Base-by-base conservation (phyloP, 2,113 vertebrate genomes). In the Halichoerus grypus region DNA sequence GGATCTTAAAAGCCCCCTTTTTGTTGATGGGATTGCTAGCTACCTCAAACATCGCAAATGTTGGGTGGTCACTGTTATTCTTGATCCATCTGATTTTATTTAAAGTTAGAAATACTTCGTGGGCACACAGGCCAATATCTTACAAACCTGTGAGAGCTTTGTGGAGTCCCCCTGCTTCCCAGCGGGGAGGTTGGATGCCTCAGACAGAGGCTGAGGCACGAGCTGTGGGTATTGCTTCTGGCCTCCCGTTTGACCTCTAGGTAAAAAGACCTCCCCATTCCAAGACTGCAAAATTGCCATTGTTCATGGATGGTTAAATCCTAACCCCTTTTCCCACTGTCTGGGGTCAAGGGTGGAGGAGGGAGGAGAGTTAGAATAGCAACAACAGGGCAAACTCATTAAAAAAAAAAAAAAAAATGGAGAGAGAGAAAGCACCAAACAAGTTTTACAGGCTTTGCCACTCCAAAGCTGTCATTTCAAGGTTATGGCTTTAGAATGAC, bases 401-500 rank as follows among this genome's bases (percentile, higher is more conserved):
- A 13, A 61, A 16, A 24, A 65, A 89, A 49, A 51, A 81, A 80
- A 31, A 76, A 7, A 9, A 39, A 14, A 22, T 15, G 46, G 74
- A 31, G 26, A 49, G 14, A 69, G n/a, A 87, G 49, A 55, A 22
- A 59, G 19, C 71, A 39, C 71, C 15, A 39, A 94, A 71, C 57
- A 21, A 96, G 83, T 92, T 96, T 91, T 1, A 81, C 24, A 80
- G 71, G n/a, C 88, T 97, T 49, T 72, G 77, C 90, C 94, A 77
- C 89, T 93, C 57, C 81, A 87, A 96, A 95, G 84, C 24, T 46
- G 67, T 80, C 95, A 65, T 96, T 97, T 98, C 92, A 98, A 98
- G 10, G 59, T 91, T 96, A 93, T 18, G 33, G 49, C 36, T 94
- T 95, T 87, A 94, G 63, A 97, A 72, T n/a, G 39, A 92, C 31